Conservation (phyloP, 2,113 vertebrate genomes). For the Serinus canaria region DNA sequence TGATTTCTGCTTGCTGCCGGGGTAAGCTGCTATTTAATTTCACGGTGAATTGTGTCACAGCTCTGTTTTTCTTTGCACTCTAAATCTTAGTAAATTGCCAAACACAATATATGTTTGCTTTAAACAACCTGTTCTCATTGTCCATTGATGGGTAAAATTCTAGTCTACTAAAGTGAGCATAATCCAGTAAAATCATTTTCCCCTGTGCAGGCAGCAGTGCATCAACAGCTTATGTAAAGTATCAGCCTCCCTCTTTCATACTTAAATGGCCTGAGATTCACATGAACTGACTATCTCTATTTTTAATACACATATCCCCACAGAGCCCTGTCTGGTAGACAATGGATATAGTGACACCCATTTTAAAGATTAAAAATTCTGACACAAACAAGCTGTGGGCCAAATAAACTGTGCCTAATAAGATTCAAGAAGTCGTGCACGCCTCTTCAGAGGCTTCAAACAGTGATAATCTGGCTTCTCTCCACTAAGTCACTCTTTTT, state of each 20-base stretch:
- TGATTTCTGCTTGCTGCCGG: constrained; percentile 16
- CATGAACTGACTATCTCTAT: not conserved
- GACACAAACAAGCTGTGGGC: not conserved
- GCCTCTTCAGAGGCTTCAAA: not conserved
- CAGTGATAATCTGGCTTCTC: not conserved
- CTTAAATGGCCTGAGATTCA: not conserved
- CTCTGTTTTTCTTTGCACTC: not conserved
- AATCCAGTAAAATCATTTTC: constrained; percentile 33
- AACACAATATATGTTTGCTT: not conserved
- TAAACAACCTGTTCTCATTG: constrained; percentile 31
- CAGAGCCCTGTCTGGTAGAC: not conserved
- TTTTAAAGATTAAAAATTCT: constrained; percentile 29
- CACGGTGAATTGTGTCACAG: constrained; percentile 22
- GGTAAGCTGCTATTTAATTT: constrained; percentile 51
- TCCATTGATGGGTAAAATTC: constrained; percentile 6
- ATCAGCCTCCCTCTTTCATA: not conserved
- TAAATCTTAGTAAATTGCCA: constrained; percentile 33
- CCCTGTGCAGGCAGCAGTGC: not conserved
- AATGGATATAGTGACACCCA: not conserved
- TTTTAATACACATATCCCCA: not conserved
- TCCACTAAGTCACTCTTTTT: not conserved
- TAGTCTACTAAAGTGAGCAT: not conserved
- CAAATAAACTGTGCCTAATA: constrained; percentile 30
- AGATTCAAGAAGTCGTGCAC: not conserved
- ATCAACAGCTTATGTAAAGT: not conserved